A percentile compares a stretch with the other conserved stretches of the same genome.
Evolutionary conservation across 2,888 invertebrate species (phyloP).

Genomic region (Ochlodes sylvanus): DNA sequence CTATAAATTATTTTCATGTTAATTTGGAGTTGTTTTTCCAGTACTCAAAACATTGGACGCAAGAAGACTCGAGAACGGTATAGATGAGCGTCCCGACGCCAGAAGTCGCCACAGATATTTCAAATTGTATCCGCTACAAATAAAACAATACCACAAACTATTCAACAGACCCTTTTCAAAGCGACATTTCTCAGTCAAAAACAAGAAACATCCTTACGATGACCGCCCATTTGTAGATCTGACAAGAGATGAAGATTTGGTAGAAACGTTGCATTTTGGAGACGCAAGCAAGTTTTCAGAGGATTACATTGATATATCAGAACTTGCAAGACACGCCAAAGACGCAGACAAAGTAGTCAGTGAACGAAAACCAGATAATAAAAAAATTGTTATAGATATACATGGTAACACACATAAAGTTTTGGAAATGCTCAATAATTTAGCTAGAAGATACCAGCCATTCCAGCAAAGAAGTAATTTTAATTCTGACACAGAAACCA

Average conservation of each 20-base stretch:
- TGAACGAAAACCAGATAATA: not conserved
- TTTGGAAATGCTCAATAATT: not conserved
- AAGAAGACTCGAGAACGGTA: not conserved
- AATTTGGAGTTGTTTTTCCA: not conserved
- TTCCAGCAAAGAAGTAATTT: not conserved
- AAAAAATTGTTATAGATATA: not conserved
- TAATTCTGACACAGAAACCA: not conserved
- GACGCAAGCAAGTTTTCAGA: not conserved
- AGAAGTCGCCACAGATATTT: not conserved
- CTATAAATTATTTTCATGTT: not conserved
- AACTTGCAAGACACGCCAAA: not conserved
- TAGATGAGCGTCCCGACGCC: not conserved
- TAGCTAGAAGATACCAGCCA: constrained; percentile 2
- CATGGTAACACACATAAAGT: not conserved
- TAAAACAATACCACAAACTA: not conserved
- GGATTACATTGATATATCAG: constrained; percentile 6
- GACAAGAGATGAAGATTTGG: not conserved
- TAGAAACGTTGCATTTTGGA: not conserved
- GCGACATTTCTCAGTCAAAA: not conserved
- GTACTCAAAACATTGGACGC: not conserved
- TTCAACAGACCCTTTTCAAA: not conserved
- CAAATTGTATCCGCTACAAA: not conserved
- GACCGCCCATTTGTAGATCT: not conserved
- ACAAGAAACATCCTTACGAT: not conserved
- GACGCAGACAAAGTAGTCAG: not conserved